phyloP scores from a whole-genome alignment of 2,113 vertebrate species.

The Scolopax mira region DNA sequence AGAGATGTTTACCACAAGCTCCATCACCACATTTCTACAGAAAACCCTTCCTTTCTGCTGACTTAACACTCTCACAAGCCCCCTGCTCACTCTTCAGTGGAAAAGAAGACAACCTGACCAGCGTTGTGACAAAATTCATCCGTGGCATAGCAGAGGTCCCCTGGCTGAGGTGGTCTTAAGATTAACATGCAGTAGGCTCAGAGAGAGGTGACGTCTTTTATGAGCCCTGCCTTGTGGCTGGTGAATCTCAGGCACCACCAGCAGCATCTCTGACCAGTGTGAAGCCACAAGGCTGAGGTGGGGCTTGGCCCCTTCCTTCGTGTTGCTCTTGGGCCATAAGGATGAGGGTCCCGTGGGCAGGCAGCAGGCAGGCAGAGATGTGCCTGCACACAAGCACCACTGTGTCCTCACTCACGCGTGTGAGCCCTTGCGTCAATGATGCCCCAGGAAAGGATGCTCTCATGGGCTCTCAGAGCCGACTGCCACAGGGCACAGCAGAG shows the following conservation, averaged over 20 bases:
- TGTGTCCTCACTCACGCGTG: fast-evolving
- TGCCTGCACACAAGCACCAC: fast-evolving
- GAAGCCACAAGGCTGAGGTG: background rate
- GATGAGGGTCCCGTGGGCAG: fast-evolving
- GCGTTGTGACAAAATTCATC: background rate
- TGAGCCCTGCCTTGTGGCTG: fast-evolving
- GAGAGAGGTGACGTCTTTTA: background rate
- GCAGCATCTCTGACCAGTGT: fast-evolving
- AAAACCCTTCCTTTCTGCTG: background rate
- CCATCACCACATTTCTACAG: background rate
- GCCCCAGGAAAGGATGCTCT: background rate
- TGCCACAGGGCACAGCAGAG: background rate
- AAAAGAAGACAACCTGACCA: background rate
- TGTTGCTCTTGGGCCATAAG: background rate
- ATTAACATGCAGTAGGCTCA: fast-evolving
- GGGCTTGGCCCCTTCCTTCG: background rate
- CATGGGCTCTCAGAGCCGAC: fast-evolving
- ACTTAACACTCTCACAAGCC: background rate
- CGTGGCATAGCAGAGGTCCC: background rate
- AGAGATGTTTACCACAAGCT: background rate
- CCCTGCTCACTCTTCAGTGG: background rate
- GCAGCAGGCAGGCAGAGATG: background rate
- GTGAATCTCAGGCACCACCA: background rate
- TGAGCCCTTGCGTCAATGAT: background rate
- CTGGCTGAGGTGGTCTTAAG: background rate